These are phyloP conservation scores for Rhabdomys dilectus DNA, from an alignment of 2,113 vertebrate species.

Conservation along the genomic window DNA sequence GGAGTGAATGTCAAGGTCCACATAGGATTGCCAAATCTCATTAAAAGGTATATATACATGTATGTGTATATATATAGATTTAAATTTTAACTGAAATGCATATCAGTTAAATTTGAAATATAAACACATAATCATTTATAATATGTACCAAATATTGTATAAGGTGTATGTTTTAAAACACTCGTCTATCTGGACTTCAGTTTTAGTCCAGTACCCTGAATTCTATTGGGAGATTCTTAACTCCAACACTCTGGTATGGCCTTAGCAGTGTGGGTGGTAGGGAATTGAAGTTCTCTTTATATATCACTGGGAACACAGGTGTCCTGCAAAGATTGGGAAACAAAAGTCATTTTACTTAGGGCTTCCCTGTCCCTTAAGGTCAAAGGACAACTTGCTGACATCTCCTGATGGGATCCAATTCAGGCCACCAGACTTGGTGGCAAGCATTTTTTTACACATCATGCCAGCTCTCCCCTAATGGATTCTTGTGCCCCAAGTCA, in stretches of 20 bases:
- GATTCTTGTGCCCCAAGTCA: background rate
- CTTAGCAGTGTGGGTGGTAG: background rate
- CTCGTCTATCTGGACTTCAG: background rate
- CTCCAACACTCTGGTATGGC: background rate
- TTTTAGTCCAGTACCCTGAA: background rate
- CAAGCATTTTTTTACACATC: background rate
- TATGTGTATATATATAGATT: background rate
- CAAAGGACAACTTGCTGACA: background rate
- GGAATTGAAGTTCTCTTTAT: background rate
- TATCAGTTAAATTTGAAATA: slow-evolving; percentile 16
- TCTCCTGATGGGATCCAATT: background rate
- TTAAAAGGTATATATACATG: background rate
- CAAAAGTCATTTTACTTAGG: background rate
- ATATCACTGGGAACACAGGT: background rate
- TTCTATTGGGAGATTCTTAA: background rate
- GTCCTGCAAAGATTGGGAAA: background rate
- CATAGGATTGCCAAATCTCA: background rate
- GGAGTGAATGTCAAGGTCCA: background rate
- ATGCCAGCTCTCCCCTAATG: background rate
- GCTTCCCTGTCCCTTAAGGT: background rate
- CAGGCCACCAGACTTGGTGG: background rate
- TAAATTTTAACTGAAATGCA: background rate
- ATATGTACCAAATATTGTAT: background rate
- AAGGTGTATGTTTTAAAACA: background rate
- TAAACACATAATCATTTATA: background rate